Percentiles rank a stretch among this genome's conserved stretches.
These are phyloP conservation scores for Heliconius hewitsoni DNA, from an alignment of 1,140 invertebrate species.

Conservation along the genomic window DNA sequence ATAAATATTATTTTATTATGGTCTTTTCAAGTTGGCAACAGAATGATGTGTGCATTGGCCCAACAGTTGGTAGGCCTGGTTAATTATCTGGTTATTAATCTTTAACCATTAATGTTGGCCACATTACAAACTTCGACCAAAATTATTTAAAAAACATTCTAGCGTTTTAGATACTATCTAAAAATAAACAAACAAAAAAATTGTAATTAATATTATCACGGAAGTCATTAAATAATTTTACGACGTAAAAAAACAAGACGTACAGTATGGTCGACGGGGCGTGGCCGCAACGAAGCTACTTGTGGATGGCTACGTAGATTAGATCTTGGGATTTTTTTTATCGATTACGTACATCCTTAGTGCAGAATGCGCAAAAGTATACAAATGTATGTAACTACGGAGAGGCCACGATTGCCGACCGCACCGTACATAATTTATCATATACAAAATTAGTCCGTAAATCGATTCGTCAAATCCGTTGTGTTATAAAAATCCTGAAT, in stretches of 20 bases:
- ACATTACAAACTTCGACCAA: conserved; percentile 9
- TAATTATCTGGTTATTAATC: background rate
- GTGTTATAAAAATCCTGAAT: background rate
- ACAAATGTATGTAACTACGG: too few relatives aligned
- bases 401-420: too few relatives aligned
- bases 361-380: too few relatives aligned
- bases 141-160: background rate
- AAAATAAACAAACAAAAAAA: background rate
- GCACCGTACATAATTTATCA: too few relatives aligned
- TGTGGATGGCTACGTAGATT: too few relatives aligned
- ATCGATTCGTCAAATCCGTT: conserved; percentile 17
- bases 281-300: too few relatives aligned
- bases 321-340: too few relatives aligned
- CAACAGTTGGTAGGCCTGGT: conserved; percentile 5
- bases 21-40: background rate
- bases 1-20: background rate
- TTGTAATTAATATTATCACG: background rate
- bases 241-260: too few relatives aligned
- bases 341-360: background rate
- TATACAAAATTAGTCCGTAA: conserved; percentile 26
- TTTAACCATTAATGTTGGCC: background rate
- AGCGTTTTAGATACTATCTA: background rate
- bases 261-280: too few relatives aligned
- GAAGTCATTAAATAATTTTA: background rate
- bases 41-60: background rate